A percentile compares a stretch with the other conserved stretches of the same genome.
phyloP scores from a whole-genome alignment of 2,888 invertebrate species.

The Oscheius sp. region DNA sequence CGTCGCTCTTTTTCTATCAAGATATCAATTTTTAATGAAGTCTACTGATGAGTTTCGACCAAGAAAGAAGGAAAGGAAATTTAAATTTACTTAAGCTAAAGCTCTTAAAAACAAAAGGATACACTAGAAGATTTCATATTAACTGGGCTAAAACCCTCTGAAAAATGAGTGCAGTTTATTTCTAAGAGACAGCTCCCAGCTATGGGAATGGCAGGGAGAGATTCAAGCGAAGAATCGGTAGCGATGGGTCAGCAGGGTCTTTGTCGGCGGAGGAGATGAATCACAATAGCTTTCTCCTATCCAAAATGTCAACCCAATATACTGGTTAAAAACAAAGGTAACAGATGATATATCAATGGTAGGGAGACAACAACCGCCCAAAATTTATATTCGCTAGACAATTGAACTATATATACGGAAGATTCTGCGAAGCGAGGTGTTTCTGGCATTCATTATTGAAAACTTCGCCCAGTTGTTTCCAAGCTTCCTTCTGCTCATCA shows the following conservation, averaged over 20 bases:
- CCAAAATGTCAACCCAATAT: neutral
- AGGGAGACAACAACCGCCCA: neutral
- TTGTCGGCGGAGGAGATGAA: no score
- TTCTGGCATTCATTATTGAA: conserved; percentile 51
- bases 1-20: no score
- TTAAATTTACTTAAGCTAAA: neutral
- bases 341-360: no score
- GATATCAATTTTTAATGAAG: no score
- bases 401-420: conserved; percentile 35
- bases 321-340: no score
- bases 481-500: conserved; percentile 57
- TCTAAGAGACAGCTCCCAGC: neutral
- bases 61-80: no score
- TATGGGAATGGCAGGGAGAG: neutral
- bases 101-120: neutral
- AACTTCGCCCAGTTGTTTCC: conserved; percentile 58
- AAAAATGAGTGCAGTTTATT: conserved; percentile 1
- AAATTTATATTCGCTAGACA: neutral
- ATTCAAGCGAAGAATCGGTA: neutral
- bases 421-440: conserved; percentile 46
- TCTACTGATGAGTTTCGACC: no score
- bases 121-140: no score
- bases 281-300: no score
- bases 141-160: no score
- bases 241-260: neutral